These are phyloP conservation scores for Sinodicranocentrus sp. DNA, from an alignment of 2,888 invertebrate species.

Conservation along the genomic window DNA sequence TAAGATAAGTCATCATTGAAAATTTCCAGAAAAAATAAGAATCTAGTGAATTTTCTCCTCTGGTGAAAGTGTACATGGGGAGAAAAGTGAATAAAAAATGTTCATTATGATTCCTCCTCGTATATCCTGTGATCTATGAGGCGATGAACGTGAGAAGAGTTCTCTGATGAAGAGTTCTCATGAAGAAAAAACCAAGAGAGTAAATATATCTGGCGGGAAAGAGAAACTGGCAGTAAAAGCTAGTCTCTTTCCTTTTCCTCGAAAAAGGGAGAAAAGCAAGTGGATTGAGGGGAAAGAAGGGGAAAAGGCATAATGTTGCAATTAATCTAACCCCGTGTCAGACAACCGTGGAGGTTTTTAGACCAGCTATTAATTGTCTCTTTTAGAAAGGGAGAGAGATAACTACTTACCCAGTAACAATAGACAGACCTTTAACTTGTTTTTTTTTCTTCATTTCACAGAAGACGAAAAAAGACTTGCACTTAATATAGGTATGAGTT, in stretches of 20 bases:
- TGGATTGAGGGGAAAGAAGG: slow-evolving; percentile 14
- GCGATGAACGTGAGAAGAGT: neutral
- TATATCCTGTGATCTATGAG: slow-evolving; percentile 11
- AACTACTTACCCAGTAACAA: slow-evolving; percentile 68
- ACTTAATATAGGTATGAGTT: no score
- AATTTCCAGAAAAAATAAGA: no score
- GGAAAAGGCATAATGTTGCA: slow-evolving; percentile 68
- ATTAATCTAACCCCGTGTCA: slow-evolving; percentile 75
- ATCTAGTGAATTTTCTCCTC: no score
- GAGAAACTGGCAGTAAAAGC: slow-evolving; percentile 40
- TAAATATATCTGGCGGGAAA: slow-evolving; percentile 18
- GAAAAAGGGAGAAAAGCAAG: neutral
- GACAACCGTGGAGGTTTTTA: slow-evolving; percentile 71
- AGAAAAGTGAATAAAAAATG: no score
- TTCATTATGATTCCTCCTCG: neutral
- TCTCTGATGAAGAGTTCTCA: neutral
- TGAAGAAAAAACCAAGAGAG: neutral
- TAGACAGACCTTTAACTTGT: slow-evolving; percentile 47
- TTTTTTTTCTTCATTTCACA: no score
- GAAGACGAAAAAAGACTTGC: no score
- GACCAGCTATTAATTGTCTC: slow-evolving; percentile 74
- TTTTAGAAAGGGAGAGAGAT: slow-evolving; percentile 44
- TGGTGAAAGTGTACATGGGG: no score
- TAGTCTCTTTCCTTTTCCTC: neutral
- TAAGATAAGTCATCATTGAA: no score